Evolutionary conservation across 92 coral and sea anemone genomes (phyloP), one percentile per base, ranked within the genome.

Genomic region (Diadumene lineata): DNA sequence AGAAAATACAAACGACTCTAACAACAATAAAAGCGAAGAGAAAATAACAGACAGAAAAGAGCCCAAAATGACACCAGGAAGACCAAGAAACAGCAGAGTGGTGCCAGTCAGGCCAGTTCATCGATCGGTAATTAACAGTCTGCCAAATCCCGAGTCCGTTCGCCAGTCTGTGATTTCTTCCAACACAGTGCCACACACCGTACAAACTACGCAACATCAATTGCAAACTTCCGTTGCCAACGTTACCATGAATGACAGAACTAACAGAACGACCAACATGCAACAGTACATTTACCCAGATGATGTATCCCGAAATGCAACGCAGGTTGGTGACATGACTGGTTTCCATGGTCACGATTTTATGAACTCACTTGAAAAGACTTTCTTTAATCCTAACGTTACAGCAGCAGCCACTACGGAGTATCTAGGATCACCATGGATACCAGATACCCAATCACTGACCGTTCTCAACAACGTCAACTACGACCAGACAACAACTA

Each of bases 401-500:
- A 56, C 84, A 1, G 43, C 84, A 13, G 74, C 73, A 63, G 64
- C 57, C 23, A n/a, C n/a, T n/a, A 34, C 85, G 7, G 90, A 91
- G 26, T 87, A 82, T 69, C 66, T 85, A 56, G 83, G 73, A 0
- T 65, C 79, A 13, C 71, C 89, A 0, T 91, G 97, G 97, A 30
- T 85, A 0, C 78, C 69, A 7, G 97, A 91, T 7, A 69, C 78
- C n/a, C 74, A 73, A n/a, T 75, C 90, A 43, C 84, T 88, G 9
- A 73, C 92, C 62, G 82, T 85, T 13, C 74, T 91, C 30, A 91
- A 82, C 53, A 80, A 89, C 7, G 81, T 84, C 13, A 84, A 55
- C 66, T 48, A 80, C 64, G 92, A 91, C 61, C 78, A 81, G 29
- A 29, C 68, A 11, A 30, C 77, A 43, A 34, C 81, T 2, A 72